Evolutionary conservation across 2,888 invertebrate genomes (phyloP).

Genomic region (Coecobrya sp.): DNA sequence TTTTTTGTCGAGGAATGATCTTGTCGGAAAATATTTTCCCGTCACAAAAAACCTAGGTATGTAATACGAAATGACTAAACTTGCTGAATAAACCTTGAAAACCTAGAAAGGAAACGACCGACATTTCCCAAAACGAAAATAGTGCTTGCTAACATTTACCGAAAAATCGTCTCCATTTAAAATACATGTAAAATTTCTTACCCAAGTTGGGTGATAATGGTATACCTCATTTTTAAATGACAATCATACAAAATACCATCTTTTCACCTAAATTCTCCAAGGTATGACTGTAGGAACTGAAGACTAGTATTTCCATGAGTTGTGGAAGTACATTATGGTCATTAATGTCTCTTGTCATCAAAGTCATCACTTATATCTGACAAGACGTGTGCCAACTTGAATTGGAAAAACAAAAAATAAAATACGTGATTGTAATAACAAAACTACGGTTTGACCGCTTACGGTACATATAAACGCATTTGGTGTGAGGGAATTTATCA

Average conservation of each 20-base stretch:
- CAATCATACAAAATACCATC: too few relatives aligned
- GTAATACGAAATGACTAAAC: background rate
- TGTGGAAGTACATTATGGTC: background rate
- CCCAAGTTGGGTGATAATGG: too few relatives aligned
- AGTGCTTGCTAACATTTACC: too few relatives aligned
- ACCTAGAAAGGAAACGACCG: too few relatives aligned
- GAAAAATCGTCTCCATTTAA: too few relatives aligned
- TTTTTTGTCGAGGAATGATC: background rate
- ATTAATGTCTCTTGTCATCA: background rate
- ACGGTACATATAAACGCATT: background rate
- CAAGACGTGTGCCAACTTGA: background rate
- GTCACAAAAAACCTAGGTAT: background rate
- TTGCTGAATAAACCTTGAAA: too few relatives aligned
- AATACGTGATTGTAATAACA: slow-evolving; percentile 4
- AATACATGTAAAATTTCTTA: too few relatives aligned
- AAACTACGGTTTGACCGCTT: background rate
- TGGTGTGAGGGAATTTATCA: background rate
- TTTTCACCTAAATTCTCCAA: too few relatives aligned
- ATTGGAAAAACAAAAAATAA: background rate
- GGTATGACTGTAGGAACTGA: background rate
- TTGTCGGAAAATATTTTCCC: background rate
- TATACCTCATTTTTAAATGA: too few relatives aligned
- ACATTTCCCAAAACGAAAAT: too few relatives aligned
- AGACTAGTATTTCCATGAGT: background rate
- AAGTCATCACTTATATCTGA: background rate